Evolutionary conservation across 1,140 invertebrate species (phyloP).

Genomic region (Diachasmimorpha longicaudata): DNA sequence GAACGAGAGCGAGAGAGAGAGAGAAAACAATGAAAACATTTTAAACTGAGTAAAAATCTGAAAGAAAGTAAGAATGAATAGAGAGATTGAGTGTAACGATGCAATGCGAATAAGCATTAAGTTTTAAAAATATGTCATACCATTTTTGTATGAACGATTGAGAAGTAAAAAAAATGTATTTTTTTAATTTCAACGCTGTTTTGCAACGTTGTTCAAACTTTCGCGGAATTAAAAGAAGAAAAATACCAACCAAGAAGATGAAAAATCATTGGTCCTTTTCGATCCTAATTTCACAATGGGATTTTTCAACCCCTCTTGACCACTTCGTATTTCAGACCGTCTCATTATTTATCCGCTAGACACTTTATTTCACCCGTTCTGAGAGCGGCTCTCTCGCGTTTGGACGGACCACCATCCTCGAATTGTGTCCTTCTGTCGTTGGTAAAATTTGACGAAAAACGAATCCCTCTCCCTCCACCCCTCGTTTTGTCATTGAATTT

Average conservation of each 20-base stretch:
- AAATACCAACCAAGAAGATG: background rate
- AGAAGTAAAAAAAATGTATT: slow-evolving; percentile 47
- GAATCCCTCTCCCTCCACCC: background rate
- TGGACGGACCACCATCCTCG: slow-evolving; percentile 25
- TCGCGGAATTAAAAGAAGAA: slow-evolving; percentile 10
- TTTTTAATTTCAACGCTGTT: slow-evolving; percentile 48
- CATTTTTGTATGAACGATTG: slow-evolving; percentile 42
- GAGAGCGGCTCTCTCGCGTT: slow-evolving; percentile 12
- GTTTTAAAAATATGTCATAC: slow-evolving; percentile 24
- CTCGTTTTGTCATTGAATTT: background rate
- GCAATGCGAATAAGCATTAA: slow-evolving; percentile 18
- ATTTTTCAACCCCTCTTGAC: background rate
- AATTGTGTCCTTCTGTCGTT: slow-evolving; percentile 11
- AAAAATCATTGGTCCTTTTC: background rate
- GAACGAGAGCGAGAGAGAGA: too few species aligned
- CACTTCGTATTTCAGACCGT: background rate
- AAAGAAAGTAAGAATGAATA: slow-evolving; percentile 27
- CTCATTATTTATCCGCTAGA: background rate
- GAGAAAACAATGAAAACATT: slow-evolving; percentile 10
- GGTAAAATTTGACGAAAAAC: background rate
- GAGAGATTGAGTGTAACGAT: slow-evolving; percentile 33
- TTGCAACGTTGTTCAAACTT: slow-evolving; percentile 18
- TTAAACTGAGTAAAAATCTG: background rate
- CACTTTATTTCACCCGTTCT: background rate
- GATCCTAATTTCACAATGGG: background rate